Evolutionary conservation across 2,888 invertebrate genomes (phyloP).

Genomic region (Rhingia campestris): DNA sequence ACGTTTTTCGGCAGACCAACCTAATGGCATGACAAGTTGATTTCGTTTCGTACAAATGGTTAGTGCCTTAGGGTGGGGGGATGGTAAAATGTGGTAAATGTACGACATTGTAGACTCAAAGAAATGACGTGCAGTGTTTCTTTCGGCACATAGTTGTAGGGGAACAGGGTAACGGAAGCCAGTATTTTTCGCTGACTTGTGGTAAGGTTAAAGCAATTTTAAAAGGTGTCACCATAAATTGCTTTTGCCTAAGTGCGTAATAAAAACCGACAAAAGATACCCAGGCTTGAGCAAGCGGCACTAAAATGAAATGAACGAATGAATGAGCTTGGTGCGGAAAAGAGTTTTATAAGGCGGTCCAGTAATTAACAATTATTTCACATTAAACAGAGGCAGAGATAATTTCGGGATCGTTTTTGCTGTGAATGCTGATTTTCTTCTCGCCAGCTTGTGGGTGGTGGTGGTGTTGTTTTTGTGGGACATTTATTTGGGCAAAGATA

Average conservation of each 20-base stretch:
- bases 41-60: constrained; percentile 9
- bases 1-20: constrained; percentile 15
- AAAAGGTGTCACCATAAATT: constrained; percentile 69
- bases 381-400: constrained; percentile 54
- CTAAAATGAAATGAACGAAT: not conserved
- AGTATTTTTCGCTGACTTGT: constrained; percentile 59
- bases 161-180: constrained; percentile 6
- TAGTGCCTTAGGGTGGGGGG: not conserved
- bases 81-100: constrained; percentile 19
- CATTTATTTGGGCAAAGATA: constrained; percentile 43
- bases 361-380: constrained; percentile 71
- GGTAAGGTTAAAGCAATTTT: constrained; percentile 64
- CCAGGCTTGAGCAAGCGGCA: not conserved
- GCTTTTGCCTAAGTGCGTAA: constrained; percentile 59
- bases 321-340: constrained; percentile 1
- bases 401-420: constrained; percentile 35
- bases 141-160: not conserved
- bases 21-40: constrained; percentile 44
- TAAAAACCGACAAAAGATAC: constrained; percentile 46
- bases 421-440: constrained; percentile 11
- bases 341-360: constrained; percentile 30
- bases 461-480: constrained; percentile 14
- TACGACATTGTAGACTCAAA: not conserved
- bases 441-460: constrained; percentile 1
- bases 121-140: constrained; percentile 22